Base-by-base conservation (phyloP, 2,888 invertebrate genomes). In the Ellobium chinense region DNA sequence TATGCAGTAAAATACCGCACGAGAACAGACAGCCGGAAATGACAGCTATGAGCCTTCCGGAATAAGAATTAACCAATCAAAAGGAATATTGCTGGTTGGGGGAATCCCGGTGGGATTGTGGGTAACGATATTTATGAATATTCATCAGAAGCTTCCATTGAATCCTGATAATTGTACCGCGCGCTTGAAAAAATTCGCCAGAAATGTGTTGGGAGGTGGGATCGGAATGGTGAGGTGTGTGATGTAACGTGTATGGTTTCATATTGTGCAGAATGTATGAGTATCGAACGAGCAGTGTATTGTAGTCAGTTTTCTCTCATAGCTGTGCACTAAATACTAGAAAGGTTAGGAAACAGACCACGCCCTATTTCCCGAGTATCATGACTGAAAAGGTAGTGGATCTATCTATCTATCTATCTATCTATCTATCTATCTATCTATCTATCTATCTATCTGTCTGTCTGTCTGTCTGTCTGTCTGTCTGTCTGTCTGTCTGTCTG, bases 331-430 rank as follows among this genome's bases (percentile, higher is more conserved):
- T n/a, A n/a, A n/a, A n/a, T n/a, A n/a, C n/a, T n/a, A n/a, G n/a
- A n/a, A n/a, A n/a, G n/a, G n/a, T n/a, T n/a, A n/a, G n/a, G n/a
- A n/a, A n/a, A n/a, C n/a, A n/a, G n/a, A n/a, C n/a, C n/a, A n/a
- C n/a, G n/a, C n/a, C n/a, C n/a, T n/a, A n/a, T n/a, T n/a, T n/a
- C n/a, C n/a, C n/a, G n/a, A n/a, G n/a, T n/a, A n/a, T n/a, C n/a
- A n/a, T n/a, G n/a, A n/a, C n/a, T n/a, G n/a, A n/a, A n/a, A n/a
- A n/a, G n/a, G n/a, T n/a, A n/a, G n/a, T n/a, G n/a, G n/a, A 63
- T 63, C 29, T 63, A 63, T 63, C 29, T 63, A 63, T 63, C 29
- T 63, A 63, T 63, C 29, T 63, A 63, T 63, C 29, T 63, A 63
- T 63, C 29, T 63, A 63, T 63, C 29, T 63, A 63, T 63, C 29